Percentiles rank a stretch among this genome's conserved stretches.
Conservation (phyloP, 2,888 invertebrate genomes). For the Homarus gammarus region DNA sequence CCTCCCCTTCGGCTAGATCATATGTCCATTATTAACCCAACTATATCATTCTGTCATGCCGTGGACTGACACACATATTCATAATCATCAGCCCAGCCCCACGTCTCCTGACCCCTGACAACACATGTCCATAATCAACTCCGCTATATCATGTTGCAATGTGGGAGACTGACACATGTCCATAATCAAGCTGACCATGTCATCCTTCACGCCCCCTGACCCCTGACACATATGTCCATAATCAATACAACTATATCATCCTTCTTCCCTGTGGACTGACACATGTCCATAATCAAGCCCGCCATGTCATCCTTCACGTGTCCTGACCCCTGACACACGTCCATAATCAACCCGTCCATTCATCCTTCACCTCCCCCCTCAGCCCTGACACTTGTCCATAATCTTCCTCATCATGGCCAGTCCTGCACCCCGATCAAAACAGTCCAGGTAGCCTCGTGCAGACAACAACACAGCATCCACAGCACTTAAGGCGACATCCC, state of each 20-base stretch:
- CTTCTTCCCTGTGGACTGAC: not conserved
- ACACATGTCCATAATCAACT: not conserved
- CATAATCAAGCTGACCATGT: slow-evolving; percentile 27
- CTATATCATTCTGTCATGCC: too few species aligned
- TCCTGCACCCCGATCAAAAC: not conserved
- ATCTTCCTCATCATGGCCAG: not conserved
- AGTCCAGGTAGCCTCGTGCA: not conserved
- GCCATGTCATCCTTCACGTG: slow-evolving; percentile 39
- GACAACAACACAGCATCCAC: not conserved
- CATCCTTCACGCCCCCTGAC: slow-evolving; percentile 30
- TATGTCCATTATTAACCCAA: too few species aligned
- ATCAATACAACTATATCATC: slow-evolving; percentile 29
- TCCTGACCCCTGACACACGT: slow-evolving; percentile 14
- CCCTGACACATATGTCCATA: slow-evolving; percentile 30
- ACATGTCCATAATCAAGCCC: slow-evolving; percentile 20
- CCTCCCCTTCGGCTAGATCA: too few species aligned
- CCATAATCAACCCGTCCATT: not conserved
- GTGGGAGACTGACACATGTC: not conserved
- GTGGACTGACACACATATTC: too few species aligned
- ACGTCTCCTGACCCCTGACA: too few species aligned
- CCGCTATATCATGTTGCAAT: not conserved
- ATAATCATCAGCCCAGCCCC: too few species aligned
- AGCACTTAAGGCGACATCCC: not conserved
- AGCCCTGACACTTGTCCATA: not conserved
- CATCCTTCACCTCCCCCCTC: slow-evolving; percentile 8